A percentile compares a stretch with the other conserved stretches of the same genome.
These are phyloP conservation scores for Drosophila prolongata DNA, from an alignment of 2,888 invertebrate genomes.

Conservation along the genomic window DNA sequence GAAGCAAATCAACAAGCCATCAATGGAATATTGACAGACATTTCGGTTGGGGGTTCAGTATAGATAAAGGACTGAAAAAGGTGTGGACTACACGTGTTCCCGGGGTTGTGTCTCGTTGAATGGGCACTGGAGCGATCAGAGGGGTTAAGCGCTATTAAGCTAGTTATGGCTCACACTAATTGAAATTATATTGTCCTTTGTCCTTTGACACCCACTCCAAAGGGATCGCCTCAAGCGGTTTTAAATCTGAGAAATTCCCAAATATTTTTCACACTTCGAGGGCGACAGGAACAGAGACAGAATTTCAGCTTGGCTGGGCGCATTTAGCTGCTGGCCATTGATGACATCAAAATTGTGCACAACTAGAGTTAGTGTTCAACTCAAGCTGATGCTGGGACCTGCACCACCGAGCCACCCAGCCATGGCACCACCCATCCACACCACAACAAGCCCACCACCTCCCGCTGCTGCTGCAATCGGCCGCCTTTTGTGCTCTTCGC, in stretches of 20 bases:
- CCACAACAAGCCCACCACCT: constrained; percentile 1
- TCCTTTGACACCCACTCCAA: constrained; percentile 21
- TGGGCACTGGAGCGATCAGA: constrained; percentile 55
- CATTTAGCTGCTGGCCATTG: constrained; percentile 61
- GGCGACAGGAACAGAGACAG: constrained; percentile 14
- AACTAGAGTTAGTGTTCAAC: constrained; percentile 46
- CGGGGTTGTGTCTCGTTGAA: constrained; percentile 20
- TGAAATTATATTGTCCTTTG: constrained; percentile 44
- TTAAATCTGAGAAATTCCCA: constrained; percentile 7
- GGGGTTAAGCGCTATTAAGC: constrained; percentile 48
- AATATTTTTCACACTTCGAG: constrained; percentile 34
- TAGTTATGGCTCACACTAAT: constrained; percentile 50
- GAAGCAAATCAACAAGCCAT: constrained; percentile 64
- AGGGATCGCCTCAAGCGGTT: constrained; percentile 3
- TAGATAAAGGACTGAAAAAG: constrained; percentile 51
- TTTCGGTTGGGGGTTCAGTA: constrained; percentile 9
- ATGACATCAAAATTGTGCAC: constrained; percentile 67
- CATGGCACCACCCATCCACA: constrained; percentile 21
- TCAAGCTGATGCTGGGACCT: constrained; percentile 10
- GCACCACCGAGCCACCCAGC: constrained; percentile 16
- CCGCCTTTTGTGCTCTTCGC: constrained; percentile 81
- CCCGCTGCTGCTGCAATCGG: constrained; percentile 63
- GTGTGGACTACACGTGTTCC: constrained; percentile 68
- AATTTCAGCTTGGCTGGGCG: constrained; percentile 78
- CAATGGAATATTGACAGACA: constrained; percentile 47